Evolutionary conservation across 2,797 vertebrate genomes (phyloP), one percentile per base, ranked within the genome.

Genomic region (Hypotaenidia okinawae): DNA sequence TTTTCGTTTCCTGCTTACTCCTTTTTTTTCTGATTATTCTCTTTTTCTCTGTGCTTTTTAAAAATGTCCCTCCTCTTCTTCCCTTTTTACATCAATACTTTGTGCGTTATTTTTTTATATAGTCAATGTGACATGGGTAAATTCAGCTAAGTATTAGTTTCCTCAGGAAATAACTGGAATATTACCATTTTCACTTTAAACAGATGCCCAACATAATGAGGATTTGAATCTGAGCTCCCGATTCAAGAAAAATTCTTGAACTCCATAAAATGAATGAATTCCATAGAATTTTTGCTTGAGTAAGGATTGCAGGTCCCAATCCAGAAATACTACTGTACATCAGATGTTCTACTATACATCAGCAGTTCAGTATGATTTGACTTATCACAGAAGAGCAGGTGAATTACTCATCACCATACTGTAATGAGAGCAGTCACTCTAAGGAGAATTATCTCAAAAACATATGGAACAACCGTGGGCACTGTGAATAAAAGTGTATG

Each of bases 41-140:
- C 52, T 47, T 86, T 96, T 95, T 77, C 66, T 96, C 92, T 97
- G 94, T 94, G 84, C 95, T 97, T 96, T 95, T 84, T 4, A 86
- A 89, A 94, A 93, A 84, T 67, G 66, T 84, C 75, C 58, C 70
- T 90, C 93, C 15, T 79, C 61, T 92, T 89, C 77, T 93, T 92
- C 79, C 80, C 54, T 92, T 95, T 95, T 92, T 91, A 82, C 87
- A 83, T 94, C 81, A 91, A 32, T 94, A 92, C 45, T 95, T 95
- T 97, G 97, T 97, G 97, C 95, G 92, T 95, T 97, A 75, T 61
- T 91, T 95, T 94, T 95, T 94, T 96, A 87, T 77, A 93, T 86
- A 95, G 96, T 97, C 96, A 97, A 97, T 96, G 95, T 97, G 97
- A 97, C 95, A 82, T 80, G 95, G 95, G 96, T 97, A 96, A 91